A percentile compares a stretch with the other conserved stretches of the same genome.
Evolutionary conservation across 1,140 invertebrate genomes (phyloP).

Genomic region (Aethina tumida): DNA sequence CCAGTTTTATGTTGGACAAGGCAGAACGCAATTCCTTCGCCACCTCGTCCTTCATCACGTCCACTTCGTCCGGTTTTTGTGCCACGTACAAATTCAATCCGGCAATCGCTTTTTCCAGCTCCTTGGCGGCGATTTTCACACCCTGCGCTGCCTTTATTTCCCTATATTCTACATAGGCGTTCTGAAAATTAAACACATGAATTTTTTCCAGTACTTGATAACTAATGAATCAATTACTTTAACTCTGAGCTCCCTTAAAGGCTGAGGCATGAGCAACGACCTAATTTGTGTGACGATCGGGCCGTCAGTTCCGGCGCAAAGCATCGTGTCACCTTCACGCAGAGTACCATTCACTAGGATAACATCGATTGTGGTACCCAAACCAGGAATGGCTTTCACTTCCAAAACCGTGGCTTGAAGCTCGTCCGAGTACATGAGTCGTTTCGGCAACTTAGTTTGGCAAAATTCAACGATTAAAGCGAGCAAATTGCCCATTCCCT

Average conservation of each 20-base stretch:
- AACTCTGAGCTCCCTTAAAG: constrained; percentile 93
- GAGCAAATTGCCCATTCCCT: constrained; percentile 97
- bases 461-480: constrained; percentile 87
- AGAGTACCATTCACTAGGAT: constrained; percentile 95
- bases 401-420: constrained; percentile 96
- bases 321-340: constrained; percentile 85
- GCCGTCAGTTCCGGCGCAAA: constrained; percentile 95
- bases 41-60: constrained; percentile 67
- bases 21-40: constrained; percentile 72
- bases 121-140: constrained; percentile 96
- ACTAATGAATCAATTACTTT: constrained; percentile 54
- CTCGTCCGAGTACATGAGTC: constrained; percentile 87
- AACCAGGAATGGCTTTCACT: constrained; percentile 94
- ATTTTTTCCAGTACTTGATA: background rate
- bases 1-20: constrained; percentile 84
- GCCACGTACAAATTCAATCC: constrained; percentile 83
- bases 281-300: constrained; percentile 96
- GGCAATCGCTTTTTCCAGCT: constrained; percentile 95
- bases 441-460: constrained; percentile 82
- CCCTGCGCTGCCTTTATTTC: constrained; percentile 94
- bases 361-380: constrained; percentile 98
- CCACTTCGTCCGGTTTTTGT: constrained; percentile 87
- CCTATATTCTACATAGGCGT: constrained; percentile 92
- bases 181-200: constrained; percentile 47
- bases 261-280: constrained; percentile 94